phyloP scores from a whole-genome alignment of 1,140 invertebrate species.

The Drosophila persimilis region DNA sequence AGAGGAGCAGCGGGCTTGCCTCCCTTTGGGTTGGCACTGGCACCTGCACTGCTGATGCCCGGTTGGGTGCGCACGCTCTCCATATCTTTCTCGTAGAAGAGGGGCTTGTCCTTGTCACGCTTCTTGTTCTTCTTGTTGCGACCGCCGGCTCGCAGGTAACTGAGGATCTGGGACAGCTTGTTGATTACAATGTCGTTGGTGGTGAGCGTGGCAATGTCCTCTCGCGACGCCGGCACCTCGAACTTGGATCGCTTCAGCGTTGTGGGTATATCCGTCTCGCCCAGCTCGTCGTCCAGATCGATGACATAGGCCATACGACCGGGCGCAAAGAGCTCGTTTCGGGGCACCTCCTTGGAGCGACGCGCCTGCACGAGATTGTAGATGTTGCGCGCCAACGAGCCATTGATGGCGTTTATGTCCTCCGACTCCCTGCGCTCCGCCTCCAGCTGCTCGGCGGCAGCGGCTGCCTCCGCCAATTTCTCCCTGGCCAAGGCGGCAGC shows the following conservation, averaged over 20 bases:
- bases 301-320: slow-evolving; percentile 99
- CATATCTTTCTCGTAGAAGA: slow-evolving; percentile 79
- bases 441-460: slow-evolving; percentile 85
- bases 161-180: slow-evolving; percentile 98
- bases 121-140: slow-evolving; percentile 91
- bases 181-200: slow-evolving; percentile 98
- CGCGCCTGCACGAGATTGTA: slow-evolving; percentile 88
- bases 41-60: not conserved
- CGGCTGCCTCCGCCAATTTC: slow-evolving; percentile 85
- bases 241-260: slow-evolving; percentile 97
- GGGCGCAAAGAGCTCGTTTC: slow-evolving; percentile 97
- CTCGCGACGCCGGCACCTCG: slow-evolving; percentile 90
- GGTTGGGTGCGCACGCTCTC: slow-evolving; percentile 47
- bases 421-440: slow-evolving; percentile 67
- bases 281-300: slow-evolving; percentile 92
- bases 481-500: slow-evolving; percentile 93
- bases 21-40: slow-evolving; percentile 9
- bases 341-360: slow-evolving; percentile 88
- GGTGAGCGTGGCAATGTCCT: slow-evolving; percentile 89
- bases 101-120: slow-evolving; percentile 80
- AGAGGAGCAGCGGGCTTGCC: slow-evolving; percentile 44
- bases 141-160: slow-evolving; percentile 93
- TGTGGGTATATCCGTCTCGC: slow-evolving; percentile 96
- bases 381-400: slow-evolving; percentile 90
- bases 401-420: slow-evolving; percentile 92